phyloP scores from a whole-genome alignment of 2,113 vertebrate genomes.

The Lethenteron reissneri region DNA sequence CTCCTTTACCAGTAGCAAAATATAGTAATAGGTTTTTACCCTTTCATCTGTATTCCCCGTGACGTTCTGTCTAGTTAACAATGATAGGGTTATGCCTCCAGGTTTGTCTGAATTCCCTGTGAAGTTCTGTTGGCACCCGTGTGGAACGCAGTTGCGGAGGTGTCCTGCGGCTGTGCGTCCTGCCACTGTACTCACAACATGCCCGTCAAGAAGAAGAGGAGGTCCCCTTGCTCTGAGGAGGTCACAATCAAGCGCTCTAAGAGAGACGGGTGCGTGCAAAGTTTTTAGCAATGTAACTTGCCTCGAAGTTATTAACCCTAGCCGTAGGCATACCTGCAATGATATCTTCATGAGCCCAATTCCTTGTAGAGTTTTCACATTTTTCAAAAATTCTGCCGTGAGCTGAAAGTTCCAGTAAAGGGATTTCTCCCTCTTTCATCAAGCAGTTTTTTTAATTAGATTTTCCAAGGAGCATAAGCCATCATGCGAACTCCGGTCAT shows the following conservation, averaged over 20 bases:
- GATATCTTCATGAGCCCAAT: background rate
- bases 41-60: too few relatives aligned
- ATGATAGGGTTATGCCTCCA: too few relatives aligned
- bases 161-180: slow-evolving; percentile 1
- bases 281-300: background rate
- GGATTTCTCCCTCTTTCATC: background rate
- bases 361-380: background rate
- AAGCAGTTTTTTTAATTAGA: too few relatives aligned
- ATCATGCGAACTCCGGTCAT: too few relatives aligned
- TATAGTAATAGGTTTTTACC: too few relatives aligned
- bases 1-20: too few relatives aligned
- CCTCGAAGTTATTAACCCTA: background rate
- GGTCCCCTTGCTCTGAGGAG: background rate
- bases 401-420: background rate
- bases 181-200: slow-evolving; percentile 1
- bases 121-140: too few relatives aligned
- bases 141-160: background rate
- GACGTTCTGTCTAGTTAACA: too few relatives aligned
- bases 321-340: background rate
- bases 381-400: background rate
- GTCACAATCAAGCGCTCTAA: slow-evolving; percentile 2
- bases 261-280: background rate
- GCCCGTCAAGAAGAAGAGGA: slow-evolving; percentile 6
- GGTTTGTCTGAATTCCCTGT: too few relatives aligned
- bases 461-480: too few relatives aligned